Evolutionary conservation across 1,140 invertebrate species (phyloP).

Genomic region (Drosophila mojavensis): DNA sequence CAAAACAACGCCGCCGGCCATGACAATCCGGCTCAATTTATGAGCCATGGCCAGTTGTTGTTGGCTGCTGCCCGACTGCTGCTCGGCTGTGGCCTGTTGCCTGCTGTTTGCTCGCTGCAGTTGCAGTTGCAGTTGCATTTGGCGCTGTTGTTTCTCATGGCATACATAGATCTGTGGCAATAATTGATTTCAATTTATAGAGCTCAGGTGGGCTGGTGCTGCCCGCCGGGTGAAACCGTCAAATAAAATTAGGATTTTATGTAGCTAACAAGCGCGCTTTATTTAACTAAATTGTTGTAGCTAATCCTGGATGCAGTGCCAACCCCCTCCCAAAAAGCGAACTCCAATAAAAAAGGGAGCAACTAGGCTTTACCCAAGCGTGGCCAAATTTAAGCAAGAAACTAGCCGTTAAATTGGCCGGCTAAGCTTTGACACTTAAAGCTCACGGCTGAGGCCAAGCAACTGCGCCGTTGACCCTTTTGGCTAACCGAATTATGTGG

Average conservation of each 20-base stretch:
- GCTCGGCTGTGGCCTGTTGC: background rate
- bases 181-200: slow-evolving; percentile 81
- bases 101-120: slow-evolving; percentile 9
- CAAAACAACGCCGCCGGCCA: slow-evolving; percentile 70
- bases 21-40: slow-evolving; percentile 77
- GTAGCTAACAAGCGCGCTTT: slow-evolving; percentile 27
- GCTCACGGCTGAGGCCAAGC: slow-evolving; percentile 5
- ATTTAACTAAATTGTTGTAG: slow-evolving; percentile 25
- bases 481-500: slow-evolving; percentile 35
- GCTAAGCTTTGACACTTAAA: slow-evolving; percentile 20
- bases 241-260: slow-evolving; percentile 38
- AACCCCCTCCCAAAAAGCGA: background rate
- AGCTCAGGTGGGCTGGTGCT: slow-evolving; percentile 37
- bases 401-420: slow-evolving; percentile 41
- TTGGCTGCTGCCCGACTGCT: slow-evolving; percentile 8
- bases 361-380: background rate
- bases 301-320: slow-evolving; percentile 37
- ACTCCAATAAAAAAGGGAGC: background rate
- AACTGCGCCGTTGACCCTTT: slow-evolving; percentile 17
- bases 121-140: slow-evolving; percentile 22
- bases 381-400: slow-evolving; percentile 35
- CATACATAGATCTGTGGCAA: slow-evolving; percentile 68
- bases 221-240: slow-evolving; percentile 14
- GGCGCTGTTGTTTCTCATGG: slow-evolving; percentile 57
- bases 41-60: slow-evolving; percentile 55